A percentile compares a stretch with the other conserved stretches of the same genome.
Evolutionary conservation across 1,140 invertebrate species (phyloP).

Genomic region (Riptortus pedestris): DNA sequence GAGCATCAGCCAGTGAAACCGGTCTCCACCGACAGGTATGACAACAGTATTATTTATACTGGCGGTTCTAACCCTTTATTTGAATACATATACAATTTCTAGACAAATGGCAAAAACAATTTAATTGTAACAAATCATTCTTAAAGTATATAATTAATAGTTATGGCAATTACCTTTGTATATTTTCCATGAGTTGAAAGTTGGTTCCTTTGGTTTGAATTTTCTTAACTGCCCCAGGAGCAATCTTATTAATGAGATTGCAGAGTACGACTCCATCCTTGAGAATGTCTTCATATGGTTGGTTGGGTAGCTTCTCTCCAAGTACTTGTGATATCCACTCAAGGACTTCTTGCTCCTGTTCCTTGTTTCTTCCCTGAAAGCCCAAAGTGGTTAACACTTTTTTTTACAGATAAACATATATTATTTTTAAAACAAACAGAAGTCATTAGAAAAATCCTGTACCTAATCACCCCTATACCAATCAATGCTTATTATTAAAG

Average conservation of each 20-base stretch:
- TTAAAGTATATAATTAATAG: background rate
- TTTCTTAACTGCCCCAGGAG: conserved; percentile 89
- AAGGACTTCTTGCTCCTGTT: conserved; percentile 81
- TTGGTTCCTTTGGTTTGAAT: conserved; percentile 92
- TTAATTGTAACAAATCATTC: too few relatives aligned
- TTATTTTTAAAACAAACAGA: background rate
- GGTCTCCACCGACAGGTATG: too few relatives aligned
- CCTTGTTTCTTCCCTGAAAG: conserved; percentile 61
- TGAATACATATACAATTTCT: too few relatives aligned
- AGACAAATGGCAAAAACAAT: too few relatives aligned
- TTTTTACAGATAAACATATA: conserved; percentile 1
- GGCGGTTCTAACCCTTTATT: too few relatives aligned
- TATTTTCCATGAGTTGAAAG: conserved; percentile 98
- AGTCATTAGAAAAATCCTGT: background rate
- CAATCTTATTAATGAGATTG: conserved; percentile 88
- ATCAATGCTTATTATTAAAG: too few relatives aligned
- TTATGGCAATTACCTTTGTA: conserved; percentile 54
- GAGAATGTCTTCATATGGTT: conserved; percentile 81
- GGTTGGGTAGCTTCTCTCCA: conserved; percentile 73
- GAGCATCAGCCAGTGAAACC: too few relatives aligned
- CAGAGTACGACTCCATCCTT: conserved; percentile 87
- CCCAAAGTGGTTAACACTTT: background rate
- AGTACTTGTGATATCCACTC: conserved; percentile 82
- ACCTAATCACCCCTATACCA: too few relatives aligned
- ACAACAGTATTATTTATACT: too few relatives aligned